phyloP scores from a whole-genome alignment of 2,888 invertebrate species.

The Polylopha cassiicola region DNA sequence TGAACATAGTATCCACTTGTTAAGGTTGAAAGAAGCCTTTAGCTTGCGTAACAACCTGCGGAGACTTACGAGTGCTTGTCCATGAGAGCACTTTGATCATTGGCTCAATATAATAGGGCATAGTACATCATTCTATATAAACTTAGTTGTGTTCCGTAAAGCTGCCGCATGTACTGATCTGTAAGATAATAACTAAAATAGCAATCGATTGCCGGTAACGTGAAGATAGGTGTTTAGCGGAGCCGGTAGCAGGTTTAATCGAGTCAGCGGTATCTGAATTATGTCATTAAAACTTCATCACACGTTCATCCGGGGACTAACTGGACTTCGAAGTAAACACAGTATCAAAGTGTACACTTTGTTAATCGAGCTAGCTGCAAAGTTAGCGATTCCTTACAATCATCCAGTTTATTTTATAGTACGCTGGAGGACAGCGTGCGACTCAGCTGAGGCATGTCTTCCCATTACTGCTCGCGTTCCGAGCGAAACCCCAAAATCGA shows the following conservation, averaged over 20 bases:
- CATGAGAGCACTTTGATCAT: too few relatives aligned
- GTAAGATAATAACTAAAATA: conserved; percentile 51
- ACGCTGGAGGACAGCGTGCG: conserved; percentile 51
- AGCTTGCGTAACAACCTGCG: conserved; percentile 5
- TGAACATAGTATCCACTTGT: conserved; percentile 1
- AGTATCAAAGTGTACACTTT: conserved; percentile 31
- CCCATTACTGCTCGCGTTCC: conserved; percentile 58
- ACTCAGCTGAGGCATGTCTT: conserved; percentile 51
- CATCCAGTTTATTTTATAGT: conserved; percentile 46
- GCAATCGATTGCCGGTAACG: conserved; percentile 40
- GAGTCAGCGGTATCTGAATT: conserved; percentile 68
- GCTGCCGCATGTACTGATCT: conserved; percentile 39
- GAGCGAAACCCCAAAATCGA: conserved; percentile 50
- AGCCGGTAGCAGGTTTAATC: conserved; percentile 59
- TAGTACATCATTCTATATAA: conserved; percentile 42
- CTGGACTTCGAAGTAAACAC: conserved; percentile 53
- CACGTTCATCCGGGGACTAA: conserved; percentile 51
- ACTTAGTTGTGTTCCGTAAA: conserved; percentile 34
- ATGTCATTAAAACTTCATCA: conserved; percentile 73
- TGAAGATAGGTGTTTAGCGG: conserved; percentile 57
- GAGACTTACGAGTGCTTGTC: conserved; percentile 7
- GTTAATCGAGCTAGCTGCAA: conserved; percentile 24
- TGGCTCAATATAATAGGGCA: conserved; percentile 9
- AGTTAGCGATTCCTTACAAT: conserved; percentile 32
- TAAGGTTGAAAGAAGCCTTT: too few relatives aligned